Conservation (phyloP, 2,888 invertebrate species). For the Sminthurides aquaticus region DNA sequence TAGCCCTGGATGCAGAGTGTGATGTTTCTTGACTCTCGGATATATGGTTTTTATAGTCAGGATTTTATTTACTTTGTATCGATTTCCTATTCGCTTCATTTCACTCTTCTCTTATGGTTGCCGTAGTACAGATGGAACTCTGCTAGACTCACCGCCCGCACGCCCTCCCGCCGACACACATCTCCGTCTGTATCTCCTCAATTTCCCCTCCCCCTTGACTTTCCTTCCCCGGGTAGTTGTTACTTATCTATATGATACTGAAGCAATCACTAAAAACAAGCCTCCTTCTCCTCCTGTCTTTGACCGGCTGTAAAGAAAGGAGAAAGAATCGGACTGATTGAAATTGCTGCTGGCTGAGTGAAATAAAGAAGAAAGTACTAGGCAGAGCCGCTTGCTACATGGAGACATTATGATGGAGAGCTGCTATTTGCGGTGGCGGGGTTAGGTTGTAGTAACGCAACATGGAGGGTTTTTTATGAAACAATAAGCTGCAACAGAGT, state of each 20-base stretch:
- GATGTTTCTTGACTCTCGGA: no score
- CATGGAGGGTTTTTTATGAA: no score
- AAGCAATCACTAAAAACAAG: no score
- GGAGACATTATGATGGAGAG: not conserved
- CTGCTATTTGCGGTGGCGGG: no score
- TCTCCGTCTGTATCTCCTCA: not conserved
- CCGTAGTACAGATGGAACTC: not conserved
- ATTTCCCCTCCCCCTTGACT: not conserved
- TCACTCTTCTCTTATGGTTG: constrained; percentile 9
- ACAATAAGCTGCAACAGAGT: no score
- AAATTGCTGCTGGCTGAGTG: not conserved
- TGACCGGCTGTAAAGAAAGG: not conserved
- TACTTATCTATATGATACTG: no score
- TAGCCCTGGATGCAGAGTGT: not conserved
- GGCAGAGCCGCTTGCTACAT: not conserved
- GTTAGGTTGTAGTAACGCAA: no score
- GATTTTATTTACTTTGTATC: constrained; percentile 25
- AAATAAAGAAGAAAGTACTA: not conserved
- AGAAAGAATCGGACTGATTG: not conserved
- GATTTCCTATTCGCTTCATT: constrained; percentile 20
- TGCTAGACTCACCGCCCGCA: not conserved
- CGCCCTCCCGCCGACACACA: not conserved
- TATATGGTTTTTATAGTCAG: constrained; percentile 17
- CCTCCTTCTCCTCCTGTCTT: not conserved
- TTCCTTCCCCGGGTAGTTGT: no score